Evolutionary conservation across 2,113 vertebrate genomes (phyloP), one percentile per base, ranked within the genome.

Genomic region (Edolisoma coerulescens): DNA sequence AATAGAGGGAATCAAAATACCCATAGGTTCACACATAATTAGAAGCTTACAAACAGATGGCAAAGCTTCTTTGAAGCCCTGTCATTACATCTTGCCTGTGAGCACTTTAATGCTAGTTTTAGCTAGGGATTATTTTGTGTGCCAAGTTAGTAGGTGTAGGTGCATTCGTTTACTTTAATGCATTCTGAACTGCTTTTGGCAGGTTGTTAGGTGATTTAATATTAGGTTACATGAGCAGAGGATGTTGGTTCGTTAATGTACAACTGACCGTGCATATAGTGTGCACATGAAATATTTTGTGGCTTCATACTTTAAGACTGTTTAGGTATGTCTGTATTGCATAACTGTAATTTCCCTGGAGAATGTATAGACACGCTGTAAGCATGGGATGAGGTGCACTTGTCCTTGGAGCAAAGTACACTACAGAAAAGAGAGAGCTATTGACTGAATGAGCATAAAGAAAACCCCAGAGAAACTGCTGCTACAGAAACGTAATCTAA

Each of bases 51-150:
- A 87, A 84, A 82, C 24, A 87, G 60, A 50, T 76, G 82, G 41
- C 4, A 22, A 89, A 53, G 65, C 80, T 84, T 92, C 65, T 87
- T 64, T 91, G 89, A 85, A 94, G 83, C 63, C 44, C 39, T 73
- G 41, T 95, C 52, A 91, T 97, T 95, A 61, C 18, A 21, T 65
- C 45, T 76, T 54, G 18, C 74, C 83, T 91, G 14, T 74, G 67
- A 77, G 33, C 3, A 0, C 70, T 87, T 87, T 93, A 95, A 88
- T 95, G 56, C 73, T 54, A 47, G 78, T 26, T 83, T 95, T 91
- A 95, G 30, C 37, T 92, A 50, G 45, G 65, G 56, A 89, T 95
- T 97, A 93, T 97, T 97, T 96, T 94, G 78, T 95, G 78, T 94
- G 64, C 35, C 86, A 89, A 88, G 50, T 94, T 97, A 94, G 84